phyloP scores from a whole-genome alignment of 2,797 vertebrate genomes.

The Pseudocheirus occidentalis region DNA sequence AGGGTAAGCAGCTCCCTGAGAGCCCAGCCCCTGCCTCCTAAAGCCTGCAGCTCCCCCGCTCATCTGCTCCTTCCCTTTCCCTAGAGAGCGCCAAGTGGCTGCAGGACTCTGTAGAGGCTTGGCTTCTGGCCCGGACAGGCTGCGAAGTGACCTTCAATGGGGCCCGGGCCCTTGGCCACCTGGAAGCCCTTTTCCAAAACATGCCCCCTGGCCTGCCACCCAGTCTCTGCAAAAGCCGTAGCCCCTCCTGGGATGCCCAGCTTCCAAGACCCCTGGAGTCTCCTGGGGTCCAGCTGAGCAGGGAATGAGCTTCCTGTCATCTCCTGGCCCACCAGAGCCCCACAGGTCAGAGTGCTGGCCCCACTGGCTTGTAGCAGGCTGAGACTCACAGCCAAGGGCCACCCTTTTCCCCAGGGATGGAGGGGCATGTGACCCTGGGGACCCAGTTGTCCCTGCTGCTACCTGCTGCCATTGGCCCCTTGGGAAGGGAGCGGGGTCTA shows the following conservation, averaged over 20 bases:
- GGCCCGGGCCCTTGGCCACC: conserved; percentile 78
- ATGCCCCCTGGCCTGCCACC: conserved; percentile 46
- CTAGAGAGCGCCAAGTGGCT: conserved; percentile 72
- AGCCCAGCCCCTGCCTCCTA: accelerated
- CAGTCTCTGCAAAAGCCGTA: conserved; percentile 30
- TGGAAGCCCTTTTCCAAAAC: conserved; percentile 67
- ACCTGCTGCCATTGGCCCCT: neutral
- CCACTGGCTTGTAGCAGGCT: neutral
- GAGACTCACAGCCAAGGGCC: neutral
- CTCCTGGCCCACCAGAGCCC: too few species aligned
- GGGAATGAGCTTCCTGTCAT: neutral
- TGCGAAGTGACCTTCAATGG: conserved; percentile 80
- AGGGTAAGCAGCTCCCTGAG: conserved; percentile 50
- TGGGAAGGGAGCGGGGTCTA: neutral
- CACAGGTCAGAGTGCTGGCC: neutral
- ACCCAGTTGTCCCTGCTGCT: neutral
- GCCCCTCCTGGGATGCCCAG: neutral
- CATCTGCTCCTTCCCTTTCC: neutral
- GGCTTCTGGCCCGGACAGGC: conserved; percentile 79
- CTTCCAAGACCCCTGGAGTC: neutral
- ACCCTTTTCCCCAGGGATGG: neutral
- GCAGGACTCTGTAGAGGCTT: conserved; percentile 77
- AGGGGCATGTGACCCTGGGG: neutral
- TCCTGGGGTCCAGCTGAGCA: neutral
- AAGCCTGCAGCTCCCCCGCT: too few species aligned